Conservation (phyloP, 2,113 vertebrate species). For the Chaetops frenatus region DNA sequence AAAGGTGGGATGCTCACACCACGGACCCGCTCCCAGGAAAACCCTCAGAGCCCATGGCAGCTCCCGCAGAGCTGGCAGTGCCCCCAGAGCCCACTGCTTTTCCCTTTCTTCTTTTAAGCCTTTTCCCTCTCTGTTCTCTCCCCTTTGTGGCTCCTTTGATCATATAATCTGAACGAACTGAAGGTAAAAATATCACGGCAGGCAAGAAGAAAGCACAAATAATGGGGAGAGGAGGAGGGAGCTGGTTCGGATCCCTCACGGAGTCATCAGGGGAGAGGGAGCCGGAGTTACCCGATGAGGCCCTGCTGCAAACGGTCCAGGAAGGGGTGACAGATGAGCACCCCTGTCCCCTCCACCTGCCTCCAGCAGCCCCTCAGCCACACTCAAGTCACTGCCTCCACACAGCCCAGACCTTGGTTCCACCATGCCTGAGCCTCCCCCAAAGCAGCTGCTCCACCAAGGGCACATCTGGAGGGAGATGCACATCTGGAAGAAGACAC, state of each 20-base stretch:
- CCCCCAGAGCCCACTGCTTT: conserved; percentile 5
- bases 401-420: neutral
- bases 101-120: conserved; percentile 32
- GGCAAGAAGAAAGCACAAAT: conserved; percentile 37
- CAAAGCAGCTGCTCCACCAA: neutral
- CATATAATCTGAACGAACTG: conserved; percentile 52
- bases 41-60: neutral
- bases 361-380: neutral
- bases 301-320: neutral
- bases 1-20: neutral
- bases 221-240: neutral
- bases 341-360: neutral
- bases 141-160: conserved; percentile 66
- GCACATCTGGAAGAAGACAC: neutral
- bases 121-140: conserved; percentile 45
- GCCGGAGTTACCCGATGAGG: neutral
- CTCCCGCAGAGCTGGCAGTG: neutral
- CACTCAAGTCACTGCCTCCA: neutral
- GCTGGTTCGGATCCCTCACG: neutral
- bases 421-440: neutral
- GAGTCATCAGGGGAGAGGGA: neutral
- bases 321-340: neutral
- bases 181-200: conserved; percentile 67
- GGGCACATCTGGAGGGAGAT: neutral
- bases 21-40: neutral